Base-by-base conservation (phyloP, 2,797 vertebrate species). In the Crenuchus spilurus region DNA sequence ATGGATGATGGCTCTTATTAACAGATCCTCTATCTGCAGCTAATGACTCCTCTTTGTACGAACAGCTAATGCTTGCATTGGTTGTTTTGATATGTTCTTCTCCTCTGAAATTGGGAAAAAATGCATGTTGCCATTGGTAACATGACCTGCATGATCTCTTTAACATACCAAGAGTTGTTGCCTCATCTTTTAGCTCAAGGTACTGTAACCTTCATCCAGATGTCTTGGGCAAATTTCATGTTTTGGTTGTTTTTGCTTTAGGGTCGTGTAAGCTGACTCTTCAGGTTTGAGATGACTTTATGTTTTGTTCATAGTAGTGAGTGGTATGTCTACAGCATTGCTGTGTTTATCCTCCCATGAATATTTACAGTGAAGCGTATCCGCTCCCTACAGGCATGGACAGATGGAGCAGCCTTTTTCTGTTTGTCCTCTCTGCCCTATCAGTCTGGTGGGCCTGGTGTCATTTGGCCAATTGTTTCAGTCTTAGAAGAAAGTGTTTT, bases 361-460 rank as follows among this genome's bases (percentile, higher is more conserved):
- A 74, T 82, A 72, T 77, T 77, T 68, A 74, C 46, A 68, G 16
- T 55, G 28, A 30, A 26, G 62, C 48, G 39, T 41, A 52, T 51
- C 46, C 31, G 18, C 51, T 71, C 70, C 67, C 70, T 67, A 44
- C 65, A 66, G 48, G 26, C 26, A 24, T 69, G 33, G 67, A 63
- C 77, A 79, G 80, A 82, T 82, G 77, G 74, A 75, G 54, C 30
- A 8, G 71, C 49, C 66, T 68, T 77, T 63, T 74, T 74, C 55
- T 57, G 57, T 74, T 44, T 64, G 71, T 62, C 35, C 48, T 57
- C 48, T 62, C 72, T 75, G 39, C 66, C 55, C 72, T 70, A 1
- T 75, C 58, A 63, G 77, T 77, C 75, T 48, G 69, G 11, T 35
- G 62, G 62, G 44, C 52, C 55, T 65, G 55, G n/a, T 69, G 39